Evolutionary conservation across 1,140 invertebrate genomes (phyloP).

Genomic region (Paralvinella palmiformis): DNA sequence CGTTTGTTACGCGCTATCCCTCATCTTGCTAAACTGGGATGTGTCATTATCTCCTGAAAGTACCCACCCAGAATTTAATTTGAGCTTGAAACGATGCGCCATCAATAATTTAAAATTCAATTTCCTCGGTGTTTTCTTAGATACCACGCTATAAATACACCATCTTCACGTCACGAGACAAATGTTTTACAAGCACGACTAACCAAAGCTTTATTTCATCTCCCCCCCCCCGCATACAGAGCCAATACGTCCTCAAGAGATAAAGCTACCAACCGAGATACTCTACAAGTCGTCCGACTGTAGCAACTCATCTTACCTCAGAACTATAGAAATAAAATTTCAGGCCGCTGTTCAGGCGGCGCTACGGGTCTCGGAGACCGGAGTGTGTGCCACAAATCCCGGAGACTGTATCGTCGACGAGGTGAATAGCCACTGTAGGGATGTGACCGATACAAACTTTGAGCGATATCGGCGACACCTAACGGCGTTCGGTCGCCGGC

Average conservation of each 20-base stretch:
- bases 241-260: conserved; percentile 8
- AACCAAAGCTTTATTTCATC: not conserved
- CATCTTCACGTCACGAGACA: not conserved
- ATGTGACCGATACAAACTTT: not conserved
- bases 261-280: conserved; percentile 14
- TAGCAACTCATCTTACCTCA: not conserved
- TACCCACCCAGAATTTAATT: no score
- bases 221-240: not conserved
- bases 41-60: no score
- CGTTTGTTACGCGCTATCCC: no score
- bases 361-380: conserved; percentile 1
- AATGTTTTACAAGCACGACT: not conserved
- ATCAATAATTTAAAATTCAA: no score
- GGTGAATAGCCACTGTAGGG: not conserved
- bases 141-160: no score
- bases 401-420: conserved; percentile 17
- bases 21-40: no score
- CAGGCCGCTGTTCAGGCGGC: not conserved
- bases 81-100: no score
- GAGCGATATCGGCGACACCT: not conserved
- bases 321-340: conserved; percentile 1
- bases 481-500: not conserved
- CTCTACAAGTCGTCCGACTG: conserved; percentile 12
- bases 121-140: no score
- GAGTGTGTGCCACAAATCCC: conserved; percentile 2